Evolutionary conservation across 1,140 invertebrate genomes (phyloP), one percentile per base, ranked within the genome.

Genomic region (Drosophila quadrilineata): DNA sequence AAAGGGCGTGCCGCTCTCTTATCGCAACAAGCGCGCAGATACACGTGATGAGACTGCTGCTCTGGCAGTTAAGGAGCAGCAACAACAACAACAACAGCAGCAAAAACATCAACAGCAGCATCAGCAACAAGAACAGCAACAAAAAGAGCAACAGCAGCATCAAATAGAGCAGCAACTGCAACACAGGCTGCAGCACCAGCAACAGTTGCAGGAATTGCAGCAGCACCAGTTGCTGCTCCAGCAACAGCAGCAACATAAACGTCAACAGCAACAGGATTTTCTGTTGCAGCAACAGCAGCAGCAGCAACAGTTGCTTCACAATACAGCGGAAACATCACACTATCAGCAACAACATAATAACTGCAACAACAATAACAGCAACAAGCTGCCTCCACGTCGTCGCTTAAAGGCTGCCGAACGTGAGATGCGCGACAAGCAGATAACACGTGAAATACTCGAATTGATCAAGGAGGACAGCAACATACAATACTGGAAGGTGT

Each of bases 401-500:
- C 87, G 88, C 0, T 45, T 89, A 0, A 89, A 89, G 65, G 87
- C 87, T 2, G 87, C 87, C 4, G 87, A 88, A 19, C 76, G 87
- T 0, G 84, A 88, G 43, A 49, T 70, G 36, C 87, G 88, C 35
- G 88, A 89, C 65, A 89, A 88, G 59, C 72, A 89, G 65, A 87
- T 89, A n/a, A 89, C 87, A 17, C 76, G 86, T n/a, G 87, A 89
- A 74, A 89, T 89, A 49, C 71, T 89, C 41, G 85, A 88, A 52
- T 66, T 89, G 29, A 89, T 89, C 40, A 86, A 85, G 49, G 88
- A 89, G 71, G 88, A 89, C 38, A 89, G 80, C 63, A 89, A 89
- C 26, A 89, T 89, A 26, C 88, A 89, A 38, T 89, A 89, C 64
- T 89, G 88, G 88, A 89, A 89, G 53, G 84, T 89, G 19, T 89